phyloP scores from a whole-genome alignment of 2,113 vertebrate species.

The Hepsetus odoe region DNA sequence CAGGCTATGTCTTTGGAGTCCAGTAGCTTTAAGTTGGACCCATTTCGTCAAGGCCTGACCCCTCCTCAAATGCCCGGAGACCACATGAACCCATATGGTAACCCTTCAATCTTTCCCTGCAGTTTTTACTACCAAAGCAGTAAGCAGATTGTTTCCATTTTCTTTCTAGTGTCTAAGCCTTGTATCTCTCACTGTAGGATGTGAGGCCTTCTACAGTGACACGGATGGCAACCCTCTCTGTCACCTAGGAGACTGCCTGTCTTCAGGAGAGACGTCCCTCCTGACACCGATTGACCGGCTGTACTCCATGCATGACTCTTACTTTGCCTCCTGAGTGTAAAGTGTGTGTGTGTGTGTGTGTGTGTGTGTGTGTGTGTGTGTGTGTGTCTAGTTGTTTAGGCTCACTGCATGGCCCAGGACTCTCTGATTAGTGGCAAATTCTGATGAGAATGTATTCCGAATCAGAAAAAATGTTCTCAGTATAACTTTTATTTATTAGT shows the following conservation, averaged over 20 bases:
- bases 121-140: neutral
- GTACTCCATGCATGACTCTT: slow-evolving; percentile 98
- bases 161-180: neutral
- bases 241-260: slow-evolving; percentile 84
- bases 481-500: slow-evolving; percentile 75
- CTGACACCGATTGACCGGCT: slow-evolving; percentile 95
- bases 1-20: slow-evolving; percentile 83
- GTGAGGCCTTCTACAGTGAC: slow-evolving; percentile 83
- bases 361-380: slow-evolving; percentile 1
- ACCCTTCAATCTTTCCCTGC: slow-evolving; percentile 62
- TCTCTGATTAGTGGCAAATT: slow-evolving; percentile 6
- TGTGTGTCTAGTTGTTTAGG: too few species aligned
- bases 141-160: neutral
- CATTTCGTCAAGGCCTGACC: slow-evolving; percentile 93
- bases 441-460: slow-evolving; percentile 55
- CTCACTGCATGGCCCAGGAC: neutral
- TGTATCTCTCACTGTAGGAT: slow-evolving; percentile 74
- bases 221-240: slow-evolving; percentile 85
- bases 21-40: slow-evolving; percentile 83
- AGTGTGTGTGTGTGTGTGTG: neutral
- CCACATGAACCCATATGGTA: slow-evolving; percentile 96
- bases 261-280: slow-evolving; percentile 78
- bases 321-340: slow-evolving; percentile 89
- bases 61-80: slow-evolving; percentile 98
- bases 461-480: too few species aligned